Percentiles rank a stretch among this genome's conserved stretches.
phyloP scores from a whole-genome alignment of 2,113 vertebrate genomes.

The Prunella fulvescens region DNA sequence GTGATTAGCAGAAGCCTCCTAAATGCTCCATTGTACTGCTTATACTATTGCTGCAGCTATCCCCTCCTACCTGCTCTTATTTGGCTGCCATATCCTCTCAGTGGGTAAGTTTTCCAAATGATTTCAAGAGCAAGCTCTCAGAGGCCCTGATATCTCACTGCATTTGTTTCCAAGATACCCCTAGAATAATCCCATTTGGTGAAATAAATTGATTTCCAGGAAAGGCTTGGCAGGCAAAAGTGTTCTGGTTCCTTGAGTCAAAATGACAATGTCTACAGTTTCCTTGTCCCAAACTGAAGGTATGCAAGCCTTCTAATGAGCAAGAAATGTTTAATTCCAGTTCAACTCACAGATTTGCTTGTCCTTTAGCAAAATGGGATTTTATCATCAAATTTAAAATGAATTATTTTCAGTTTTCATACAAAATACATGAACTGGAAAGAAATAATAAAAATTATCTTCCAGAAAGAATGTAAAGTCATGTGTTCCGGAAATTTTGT shows the following conservation, averaged over 20 bases:
- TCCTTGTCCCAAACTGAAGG: background rate
- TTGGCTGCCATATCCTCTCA: background rate
- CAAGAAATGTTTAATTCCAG: background rate
- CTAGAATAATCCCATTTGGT: background rate
- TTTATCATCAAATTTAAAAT: background rate
- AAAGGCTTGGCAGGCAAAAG: background rate
- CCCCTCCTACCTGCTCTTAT: background rate
- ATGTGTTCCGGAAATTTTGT: background rate
- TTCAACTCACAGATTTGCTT: background rate
- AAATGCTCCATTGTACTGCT: background rate
- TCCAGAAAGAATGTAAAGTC: background rate
- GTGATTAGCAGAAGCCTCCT: background rate
- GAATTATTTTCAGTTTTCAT: background rate
- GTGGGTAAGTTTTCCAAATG: background rate
- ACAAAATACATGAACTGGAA: background rate
- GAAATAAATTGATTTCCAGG: background rate
- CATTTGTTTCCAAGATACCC: background rate
- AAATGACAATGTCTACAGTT: background rate
- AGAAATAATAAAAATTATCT: background rate
- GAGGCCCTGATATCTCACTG: background rate
- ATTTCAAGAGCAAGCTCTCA: background rate
- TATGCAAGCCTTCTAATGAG: background rate
- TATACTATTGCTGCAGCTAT: background rate
- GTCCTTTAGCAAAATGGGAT: background rate
- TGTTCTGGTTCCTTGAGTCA: background rate